Evolutionary conservation across 2,888 invertebrate genomes (phyloP).

Genomic region (Tigriopus californicus): DNA sequence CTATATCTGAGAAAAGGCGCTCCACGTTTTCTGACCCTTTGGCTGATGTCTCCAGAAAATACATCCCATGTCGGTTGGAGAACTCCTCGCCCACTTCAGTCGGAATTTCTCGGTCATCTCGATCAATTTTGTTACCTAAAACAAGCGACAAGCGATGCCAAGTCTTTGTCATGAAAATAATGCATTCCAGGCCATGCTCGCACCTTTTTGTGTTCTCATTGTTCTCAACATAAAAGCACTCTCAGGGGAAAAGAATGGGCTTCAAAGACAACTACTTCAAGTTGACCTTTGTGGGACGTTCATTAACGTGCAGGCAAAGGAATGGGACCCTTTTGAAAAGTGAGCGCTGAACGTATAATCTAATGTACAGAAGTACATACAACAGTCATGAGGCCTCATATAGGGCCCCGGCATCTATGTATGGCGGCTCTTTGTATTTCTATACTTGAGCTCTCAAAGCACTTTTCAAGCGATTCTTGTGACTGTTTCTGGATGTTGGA

Average conservation of each 20-base stretch:
- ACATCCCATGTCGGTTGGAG: conserved; percentile 87
- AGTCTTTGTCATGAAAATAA: not conserved
- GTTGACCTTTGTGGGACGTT: not conserved
- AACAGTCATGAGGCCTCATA: not conserved
- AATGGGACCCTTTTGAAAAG: no score
- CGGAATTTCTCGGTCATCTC: conserved; percentile 87
- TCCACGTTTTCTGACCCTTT: conserved; percentile 97
- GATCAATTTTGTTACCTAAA: conserved; percentile 68
- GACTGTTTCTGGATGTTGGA: no score
- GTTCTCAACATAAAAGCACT: not conserved
- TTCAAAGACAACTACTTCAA: not conserved
- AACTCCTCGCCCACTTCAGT: conserved; percentile 87
- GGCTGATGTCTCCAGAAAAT: conserved; percentile 92
- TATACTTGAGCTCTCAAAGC: no score
- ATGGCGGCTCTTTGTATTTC: no score
- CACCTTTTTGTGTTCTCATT: not conserved
- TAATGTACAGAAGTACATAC: no score
- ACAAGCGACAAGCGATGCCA: not conserved
- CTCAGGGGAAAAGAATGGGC: not conserved
- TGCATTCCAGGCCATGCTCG: not conserved
- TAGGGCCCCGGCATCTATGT: no score
- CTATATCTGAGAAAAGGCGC: conserved; percentile 87
- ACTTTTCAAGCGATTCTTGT: no score
- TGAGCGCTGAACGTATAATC: no score
- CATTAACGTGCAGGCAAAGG: not conserved